These are phyloP conservation scores for Belonocnema kinseyi DNA, from an alignment of 1,140 invertebrate genomes.

Conservation along the genomic window DNA sequence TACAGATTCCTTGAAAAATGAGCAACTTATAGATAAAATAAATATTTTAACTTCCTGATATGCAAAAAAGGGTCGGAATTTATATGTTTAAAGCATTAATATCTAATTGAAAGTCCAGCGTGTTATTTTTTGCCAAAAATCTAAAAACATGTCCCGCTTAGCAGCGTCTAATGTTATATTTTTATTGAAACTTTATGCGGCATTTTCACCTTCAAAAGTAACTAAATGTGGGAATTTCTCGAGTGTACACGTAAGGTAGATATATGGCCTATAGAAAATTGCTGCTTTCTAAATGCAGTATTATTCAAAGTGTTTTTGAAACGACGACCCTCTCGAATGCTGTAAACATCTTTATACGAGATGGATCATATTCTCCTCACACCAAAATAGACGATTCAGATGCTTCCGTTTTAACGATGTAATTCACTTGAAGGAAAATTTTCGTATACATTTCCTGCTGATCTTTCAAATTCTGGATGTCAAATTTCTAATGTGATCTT, in stretches of 20 bases:
- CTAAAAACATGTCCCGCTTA: too few relatives aligned
- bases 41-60: too few relatives aligned
- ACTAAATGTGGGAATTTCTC: slow-evolving; percentile 1
- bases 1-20: too few relatives aligned
- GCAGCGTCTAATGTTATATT: not conserved
- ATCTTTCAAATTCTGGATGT: not conserved
- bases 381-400: not conserved
- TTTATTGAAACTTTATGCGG: not conserved
- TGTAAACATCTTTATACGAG: slow-evolving; percentile 10
- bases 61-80: too few relatives aligned
- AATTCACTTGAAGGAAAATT: not conserved
- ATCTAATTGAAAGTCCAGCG: too few relatives aligned
- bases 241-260: not conserved
- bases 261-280: not conserved
- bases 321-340: slow-evolving; percentile 3
- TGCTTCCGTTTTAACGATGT: slow-evolving; percentile 5
- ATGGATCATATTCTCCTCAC: slow-evolving; percentile 12
- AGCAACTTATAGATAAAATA: too few relatives aligned
- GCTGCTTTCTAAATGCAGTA: not conserved
- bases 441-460: not conserved
- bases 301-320: slow-evolving; percentile 22
- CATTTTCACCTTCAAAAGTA: not conserved
- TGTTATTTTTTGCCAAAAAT: too few relatives aligned
- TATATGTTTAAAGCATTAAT: too few relatives aligned
- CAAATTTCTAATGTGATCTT: not conserved